A percentile compares a stretch with the other conserved stretches of the same genome.
Evolutionary conservation across 2,888 invertebrate species (phyloP).

Genomic region (Octonoba sinensis): DNA sequence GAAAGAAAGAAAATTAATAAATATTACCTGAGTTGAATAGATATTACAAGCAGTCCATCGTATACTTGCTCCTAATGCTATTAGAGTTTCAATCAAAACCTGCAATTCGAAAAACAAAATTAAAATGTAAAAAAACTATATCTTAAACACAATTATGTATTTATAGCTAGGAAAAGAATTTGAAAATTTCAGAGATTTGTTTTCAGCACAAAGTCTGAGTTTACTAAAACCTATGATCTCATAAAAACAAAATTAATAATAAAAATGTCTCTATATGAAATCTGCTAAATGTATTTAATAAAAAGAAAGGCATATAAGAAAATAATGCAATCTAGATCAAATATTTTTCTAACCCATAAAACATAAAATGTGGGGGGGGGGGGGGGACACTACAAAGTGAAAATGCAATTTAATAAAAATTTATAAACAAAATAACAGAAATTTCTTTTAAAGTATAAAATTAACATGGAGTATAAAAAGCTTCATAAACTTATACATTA

Average conservation of each 20-base stretch:
- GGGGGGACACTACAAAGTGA: no score
- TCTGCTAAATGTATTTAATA: no score
- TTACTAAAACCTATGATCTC: neutral
- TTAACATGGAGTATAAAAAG: no score
- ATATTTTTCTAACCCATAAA: no score
- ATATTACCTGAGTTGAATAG: conserved; percentile 87
- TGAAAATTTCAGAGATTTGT: neutral
- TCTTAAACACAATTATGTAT: conserved; percentile 1
- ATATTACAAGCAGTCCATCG: conserved; percentile 98
- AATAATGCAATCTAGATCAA: no score
- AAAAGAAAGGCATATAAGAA: no score
- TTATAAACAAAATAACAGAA: no score
- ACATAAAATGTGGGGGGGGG: no score
- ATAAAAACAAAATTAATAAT: neutral
- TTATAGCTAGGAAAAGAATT: neutral
- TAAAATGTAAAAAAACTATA: neutral
- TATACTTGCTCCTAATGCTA: conserved; percentile 75
- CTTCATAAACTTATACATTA: no score
- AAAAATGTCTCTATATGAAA: no score
- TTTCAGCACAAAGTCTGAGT: neutral
- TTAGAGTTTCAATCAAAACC: conserved; percentile 74
- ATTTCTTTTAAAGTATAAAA: no score
- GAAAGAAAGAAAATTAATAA: conserved; percentile 64
- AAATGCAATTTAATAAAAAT: no score
- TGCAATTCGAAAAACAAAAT: conserved; percentile 65